Conservation (phyloP, 2,888 invertebrate species). For the Saturnia pavonia region DNA sequence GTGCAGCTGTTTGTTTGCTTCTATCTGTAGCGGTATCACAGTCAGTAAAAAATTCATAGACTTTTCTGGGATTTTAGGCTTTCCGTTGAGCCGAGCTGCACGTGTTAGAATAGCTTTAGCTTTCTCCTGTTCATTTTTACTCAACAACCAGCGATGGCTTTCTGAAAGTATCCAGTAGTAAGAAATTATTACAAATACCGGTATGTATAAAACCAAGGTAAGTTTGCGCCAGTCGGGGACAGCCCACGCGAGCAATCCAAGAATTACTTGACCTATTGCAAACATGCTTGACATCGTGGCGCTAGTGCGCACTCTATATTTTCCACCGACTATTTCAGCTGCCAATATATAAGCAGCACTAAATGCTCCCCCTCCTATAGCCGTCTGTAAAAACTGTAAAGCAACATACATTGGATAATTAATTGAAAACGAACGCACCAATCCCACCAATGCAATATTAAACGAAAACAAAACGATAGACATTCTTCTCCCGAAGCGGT, state of each 20-base stretch:
- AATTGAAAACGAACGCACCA: constrained; percentile 67
- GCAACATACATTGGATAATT: constrained; percentile 69
- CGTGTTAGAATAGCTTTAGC: constrained; percentile 82
- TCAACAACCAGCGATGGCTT: constrained; percentile 89
- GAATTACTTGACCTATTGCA: constrained; percentile 86
- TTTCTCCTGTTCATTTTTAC: constrained; percentile 83
- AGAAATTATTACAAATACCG: constrained; percentile 83
- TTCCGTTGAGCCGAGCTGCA: constrained; percentile 84
- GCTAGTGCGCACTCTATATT: constrained; percentile 86
- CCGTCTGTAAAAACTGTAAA: constrained; percentile 66
- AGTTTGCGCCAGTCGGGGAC: constrained; percentile 86
- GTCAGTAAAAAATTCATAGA: constrained; percentile 62
- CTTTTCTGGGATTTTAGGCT: constrained; percentile 66
- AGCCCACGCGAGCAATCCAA: constrained; percentile 85
- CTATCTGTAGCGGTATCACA: constrained; percentile 52
- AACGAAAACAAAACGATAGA: constrained; percentile 70
- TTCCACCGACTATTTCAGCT: constrained; percentile 89
- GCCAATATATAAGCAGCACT: constrained; percentile 80
- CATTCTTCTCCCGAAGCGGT: constrained; percentile 74
- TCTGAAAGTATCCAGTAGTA: constrained; percentile 87
- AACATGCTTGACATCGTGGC: constrained; percentile 87
- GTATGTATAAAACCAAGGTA: constrained; percentile 85
- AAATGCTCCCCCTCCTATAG: constrained; percentile 69
- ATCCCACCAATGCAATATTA: constrained; percentile 62
- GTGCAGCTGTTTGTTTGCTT: constrained; percentile 34